Percentiles rank a stretch among this genome's conserved stretches.
Evolutionary conservation across 1,140 invertebrate species (phyloP).

Genomic region (Drosophila bocki): DNA sequence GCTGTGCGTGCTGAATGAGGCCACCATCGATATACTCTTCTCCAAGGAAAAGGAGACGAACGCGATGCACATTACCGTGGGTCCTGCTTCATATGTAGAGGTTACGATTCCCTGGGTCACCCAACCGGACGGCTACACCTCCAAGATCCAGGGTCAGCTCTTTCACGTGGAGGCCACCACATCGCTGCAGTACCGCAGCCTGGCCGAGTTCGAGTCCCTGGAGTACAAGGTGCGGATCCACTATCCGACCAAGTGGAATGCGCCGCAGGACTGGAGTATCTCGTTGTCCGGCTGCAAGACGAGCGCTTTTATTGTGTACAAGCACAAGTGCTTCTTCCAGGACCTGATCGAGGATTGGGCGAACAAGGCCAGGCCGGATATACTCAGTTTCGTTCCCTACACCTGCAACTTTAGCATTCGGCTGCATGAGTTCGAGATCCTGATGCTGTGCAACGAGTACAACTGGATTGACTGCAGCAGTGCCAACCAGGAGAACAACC

Average conservation of each 20-base stretch:
- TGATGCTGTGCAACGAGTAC: slow-evolving; percentile 97
- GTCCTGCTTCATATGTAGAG: slow-evolving; percentile 97
- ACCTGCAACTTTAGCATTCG: slow-evolving; percentile 97
- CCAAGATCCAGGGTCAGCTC: slow-evolving; percentile 96
- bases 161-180: slow-evolving; percentile 97
- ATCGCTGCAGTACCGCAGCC: slow-evolving; percentile 95
- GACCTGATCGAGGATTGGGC: slow-evolving; percentile 98
- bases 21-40: slow-evolving; percentile 97
- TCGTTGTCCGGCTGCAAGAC: slow-evolving; percentile 97
- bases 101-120: slow-evolving; percentile 98
- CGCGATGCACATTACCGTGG: slow-evolving; percentile 97
- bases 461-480: slow-evolving; percentile 99
- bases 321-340: slow-evolving; percentile 98
- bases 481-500: slow-evolving; percentile 97
- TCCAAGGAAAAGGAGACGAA: slow-evolving; percentile 98
- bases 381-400: slow-evolving; percentile 98
- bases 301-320: slow-evolving; percentile 95
- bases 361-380: slow-evolving; percentile 94
- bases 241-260: slow-evolving; percentile 97
- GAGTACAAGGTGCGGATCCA: slow-evolving; percentile 93
- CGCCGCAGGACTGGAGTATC: slow-evolving; percentile 96
- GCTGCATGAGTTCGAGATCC: slow-evolving; percentile 97
- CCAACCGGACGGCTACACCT: slow-evolving; percentile 93
- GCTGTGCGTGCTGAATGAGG: slow-evolving; percentile 95
- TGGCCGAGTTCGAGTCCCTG: slow-evolving; percentile 97